Conservation (phyloP, 2,888 invertebrate genomes). For the Elegia similella region DNA sequence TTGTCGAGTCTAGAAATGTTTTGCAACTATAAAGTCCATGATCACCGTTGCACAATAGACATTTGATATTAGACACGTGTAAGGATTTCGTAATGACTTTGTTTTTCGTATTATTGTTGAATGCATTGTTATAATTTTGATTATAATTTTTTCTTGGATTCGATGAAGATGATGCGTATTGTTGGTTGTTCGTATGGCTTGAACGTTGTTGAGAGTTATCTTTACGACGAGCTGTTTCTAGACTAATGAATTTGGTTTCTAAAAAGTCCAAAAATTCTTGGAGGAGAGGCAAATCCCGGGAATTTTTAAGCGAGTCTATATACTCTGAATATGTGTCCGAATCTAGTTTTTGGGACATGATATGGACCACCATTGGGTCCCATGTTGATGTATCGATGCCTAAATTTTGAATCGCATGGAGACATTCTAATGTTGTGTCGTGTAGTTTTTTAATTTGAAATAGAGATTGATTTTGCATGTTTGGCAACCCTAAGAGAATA, state of each 20-base stretch:
- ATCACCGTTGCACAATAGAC: constrained; percentile 11
- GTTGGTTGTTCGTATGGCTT: not conserved
- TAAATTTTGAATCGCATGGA: not conserved
- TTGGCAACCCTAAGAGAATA: not conserved
- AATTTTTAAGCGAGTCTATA: constrained; percentile 20
- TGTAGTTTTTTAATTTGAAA: not conserved
- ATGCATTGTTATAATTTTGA: not conserved
- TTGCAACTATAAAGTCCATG: constrained; percentile 19
- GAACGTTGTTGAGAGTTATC: not conserved
- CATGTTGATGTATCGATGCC: constrained; percentile 20
- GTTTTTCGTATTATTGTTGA: not conserved
- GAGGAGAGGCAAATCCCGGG: constrained; percentile 20
- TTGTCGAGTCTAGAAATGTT: constrained; percentile 13
- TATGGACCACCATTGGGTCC: constrained; percentile 25
- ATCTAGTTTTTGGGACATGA: constrained; percentile 27
- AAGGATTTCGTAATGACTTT: constrained; percentile 14
- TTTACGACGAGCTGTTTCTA: constrained; percentile 24
- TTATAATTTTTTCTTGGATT: not conserved
- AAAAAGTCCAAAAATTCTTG: constrained; percentile 24
- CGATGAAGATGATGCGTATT: not conserved
- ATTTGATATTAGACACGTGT: constrained; percentile 4
- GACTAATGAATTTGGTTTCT: constrained; percentile 23
- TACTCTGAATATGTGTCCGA: constrained; percentile 23
- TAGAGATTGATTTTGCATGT: not conserved
- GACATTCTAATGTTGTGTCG: not conserved